These are phyloP conservation scores for Sisor rabdophorus DNA, from an alignment of 2,113 vertebrate genomes.

Conservation along the genomic window DNA sequence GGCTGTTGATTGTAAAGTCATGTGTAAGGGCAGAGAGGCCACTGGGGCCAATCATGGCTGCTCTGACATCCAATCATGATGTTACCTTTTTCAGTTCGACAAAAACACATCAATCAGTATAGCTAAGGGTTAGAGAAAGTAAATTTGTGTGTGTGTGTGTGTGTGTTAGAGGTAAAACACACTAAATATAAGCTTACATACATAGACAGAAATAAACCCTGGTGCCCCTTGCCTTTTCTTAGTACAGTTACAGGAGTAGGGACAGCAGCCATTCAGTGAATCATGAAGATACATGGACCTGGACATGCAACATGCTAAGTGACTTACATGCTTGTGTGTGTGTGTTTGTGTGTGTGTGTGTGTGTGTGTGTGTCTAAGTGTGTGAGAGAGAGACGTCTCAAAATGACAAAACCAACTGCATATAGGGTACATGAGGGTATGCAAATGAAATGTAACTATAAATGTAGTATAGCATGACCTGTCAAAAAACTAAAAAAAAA, in stretches of 20 bases:
- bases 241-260: slow-evolving; percentile 5
- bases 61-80: slow-evolving; percentile 13
- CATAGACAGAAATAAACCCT: slow-evolving; percentile 30
- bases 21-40: slow-evolving; percentile 1
- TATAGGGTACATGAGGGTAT: background rate
- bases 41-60: background rate
- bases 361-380: background rate
- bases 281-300: background rate
- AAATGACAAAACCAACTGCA: too few species aligned
- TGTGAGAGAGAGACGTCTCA: background rate
- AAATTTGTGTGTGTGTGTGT: slow-evolving; percentile 2
- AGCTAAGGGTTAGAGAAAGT: slow-evolving; percentile 6
- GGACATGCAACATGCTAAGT: background rate
- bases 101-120: slow-evolving; percentile 24
- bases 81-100: slow-evolving; percentile 13
- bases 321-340: background rate
- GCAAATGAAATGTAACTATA: background rate
- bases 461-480: background rate
- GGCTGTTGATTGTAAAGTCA: slow-evolving; percentile 27
- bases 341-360: background rate
- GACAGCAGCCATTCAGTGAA: background rate
- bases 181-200: slow-evolving; percentile 25
- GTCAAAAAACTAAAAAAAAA: background rate
- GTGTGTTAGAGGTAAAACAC: background rate
- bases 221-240: background rate